phyloP scores from a whole-genome alignment of 2,797 vertebrate genomes.

The Pterois miles region DNA sequence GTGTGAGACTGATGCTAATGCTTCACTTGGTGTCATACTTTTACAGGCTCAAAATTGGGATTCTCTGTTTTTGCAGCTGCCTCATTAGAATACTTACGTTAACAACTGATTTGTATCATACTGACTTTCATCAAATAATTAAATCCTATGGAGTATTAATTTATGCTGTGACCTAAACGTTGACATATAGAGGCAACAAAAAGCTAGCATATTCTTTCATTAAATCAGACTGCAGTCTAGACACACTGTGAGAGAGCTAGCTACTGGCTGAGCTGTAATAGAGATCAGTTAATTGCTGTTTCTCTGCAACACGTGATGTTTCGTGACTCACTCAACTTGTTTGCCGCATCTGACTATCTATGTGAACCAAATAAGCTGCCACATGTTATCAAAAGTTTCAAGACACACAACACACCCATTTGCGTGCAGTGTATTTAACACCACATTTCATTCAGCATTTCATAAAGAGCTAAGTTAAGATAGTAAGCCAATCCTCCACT shows the following conservation, averaged over 20 bases:
- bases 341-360: slow-evolving; percentile 18
- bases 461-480: neutral
- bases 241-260: neutral
- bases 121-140: neutral
- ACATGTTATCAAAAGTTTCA: slow-evolving; percentile 36
- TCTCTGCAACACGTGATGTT: neutral
- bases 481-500: neutral
- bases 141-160: neutral
- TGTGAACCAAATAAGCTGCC: neutral
- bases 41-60: neutral
- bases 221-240: neutral
- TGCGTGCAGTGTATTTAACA: neutral
- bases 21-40: slow-evolving; percentile 15
- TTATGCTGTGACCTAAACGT: neutral
- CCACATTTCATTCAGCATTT: slow-evolving; percentile 1
- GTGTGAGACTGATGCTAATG: slow-evolving; percentile 8
- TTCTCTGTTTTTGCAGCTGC: neutral
- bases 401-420: slow-evolving; percentile 12
- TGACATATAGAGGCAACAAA: neutral
- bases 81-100: neutral
- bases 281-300: neutral
- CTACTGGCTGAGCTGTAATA: neutral
- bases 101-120: neutral
- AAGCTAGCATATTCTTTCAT: neutral
- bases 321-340: neutral